Evolutionary conservation across 1,140 invertebrate genomes (phyloP).

Genomic region (Matsumurasca onukii): DNA sequence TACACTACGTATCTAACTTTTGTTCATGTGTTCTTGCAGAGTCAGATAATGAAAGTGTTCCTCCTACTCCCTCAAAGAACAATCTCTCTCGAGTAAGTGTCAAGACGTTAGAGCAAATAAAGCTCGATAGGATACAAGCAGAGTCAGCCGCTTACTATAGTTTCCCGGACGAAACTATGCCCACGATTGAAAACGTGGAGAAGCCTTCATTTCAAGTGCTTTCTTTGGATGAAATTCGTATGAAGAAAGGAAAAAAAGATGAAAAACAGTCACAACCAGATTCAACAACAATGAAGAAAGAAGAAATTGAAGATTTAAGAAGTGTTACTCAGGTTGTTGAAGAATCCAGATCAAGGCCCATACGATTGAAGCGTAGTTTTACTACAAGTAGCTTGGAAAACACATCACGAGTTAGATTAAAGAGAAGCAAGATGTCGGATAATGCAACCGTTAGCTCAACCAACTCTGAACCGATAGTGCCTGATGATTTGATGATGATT

Average conservation of each 20-base stretch:
- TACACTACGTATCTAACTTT: no score
- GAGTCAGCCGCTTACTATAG: conserved; percentile 62
- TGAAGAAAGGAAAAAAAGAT: conserved; percentile 9
- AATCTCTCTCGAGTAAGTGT: conserved; percentile 48
- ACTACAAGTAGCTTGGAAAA: background rate
- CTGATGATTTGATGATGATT: background rate
- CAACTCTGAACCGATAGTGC: background rate
- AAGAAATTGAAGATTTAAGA: background rate
- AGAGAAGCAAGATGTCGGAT: background rate
- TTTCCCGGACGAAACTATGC: background rate
- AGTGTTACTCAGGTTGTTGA: background rate
- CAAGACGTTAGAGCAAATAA: conserved; percentile 65
- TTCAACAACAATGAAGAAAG: background rate
- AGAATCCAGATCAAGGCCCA: background rate
- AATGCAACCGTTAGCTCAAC: conserved; percentile 8
- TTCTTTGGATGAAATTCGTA: conserved; percentile 50
- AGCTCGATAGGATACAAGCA: conserved; percentile 65
- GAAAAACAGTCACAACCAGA: conserved; percentile 8
- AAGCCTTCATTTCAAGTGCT: conserved; percentile 48
- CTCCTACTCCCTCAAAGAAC: conserved; percentile 59
- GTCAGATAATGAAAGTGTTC: conserved; percentile 66
- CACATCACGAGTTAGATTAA: background rate
- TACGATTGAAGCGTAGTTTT: conserved; percentile 7
- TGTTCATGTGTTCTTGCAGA: conserved; percentile 70
- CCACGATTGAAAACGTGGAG: no score